These are phyloP conservation scores for Machaerirhynchus nigripectus DNA, from an alignment of 2,113 vertebrate genomes.

Conservation along the genomic window DNA sequence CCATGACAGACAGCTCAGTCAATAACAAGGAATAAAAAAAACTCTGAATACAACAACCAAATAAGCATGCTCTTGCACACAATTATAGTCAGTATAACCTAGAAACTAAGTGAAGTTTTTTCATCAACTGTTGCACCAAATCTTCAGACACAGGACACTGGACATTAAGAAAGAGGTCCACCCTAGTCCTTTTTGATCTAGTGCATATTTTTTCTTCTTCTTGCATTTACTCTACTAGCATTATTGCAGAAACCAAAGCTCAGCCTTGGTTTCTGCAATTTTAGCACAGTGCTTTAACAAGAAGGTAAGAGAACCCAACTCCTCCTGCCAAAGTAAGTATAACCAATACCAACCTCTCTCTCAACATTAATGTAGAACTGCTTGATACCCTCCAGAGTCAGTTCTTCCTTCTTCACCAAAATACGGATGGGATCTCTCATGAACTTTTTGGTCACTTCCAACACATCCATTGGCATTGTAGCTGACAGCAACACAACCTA, in stretches of 20 bases:
- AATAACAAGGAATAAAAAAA: fast-evolving
- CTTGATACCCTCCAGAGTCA: slow-evolving; percentile 98
- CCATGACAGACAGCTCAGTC: background rate
- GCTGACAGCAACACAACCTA: slow-evolving; percentile 97
- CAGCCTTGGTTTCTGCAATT: slow-evolving; percentile 62
- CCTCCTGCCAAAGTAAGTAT: background rate
- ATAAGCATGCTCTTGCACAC: too few relatives aligned
- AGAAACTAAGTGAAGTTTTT: fast-evolving
- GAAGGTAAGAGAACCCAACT: slow-evolving; percentile 49
- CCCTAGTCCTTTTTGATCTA: slow-evolving; percentile 66
- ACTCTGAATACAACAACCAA: background rate
- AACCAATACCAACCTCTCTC: slow-evolving; percentile 82
- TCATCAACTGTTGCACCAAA: slow-evolving; percentile 68
- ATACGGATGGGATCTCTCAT: slow-evolving; percentile 97
- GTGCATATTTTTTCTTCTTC: slow-evolving; percentile 76
- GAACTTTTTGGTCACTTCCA: slow-evolving; percentile 99
- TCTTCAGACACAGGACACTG: slow-evolving; percentile 75
- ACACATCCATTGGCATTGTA: slow-evolving; percentile 96
- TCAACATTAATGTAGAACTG: slow-evolving; percentile 99
- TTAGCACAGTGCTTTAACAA: slow-evolving; percentile 82
- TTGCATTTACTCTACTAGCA: slow-evolving; percentile 78
- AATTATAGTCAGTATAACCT: fast-evolving
- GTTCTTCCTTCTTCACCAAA: slow-evolving; percentile 97
- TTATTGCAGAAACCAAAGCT: slow-evolving; percentile 71
- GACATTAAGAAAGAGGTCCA: slow-evolving; percentile 88